These are phyloP conservation scores for Eristalis pertinax DNA, from an alignment of 2,888 invertebrate species.

Conservation along the genomic window DNA sequence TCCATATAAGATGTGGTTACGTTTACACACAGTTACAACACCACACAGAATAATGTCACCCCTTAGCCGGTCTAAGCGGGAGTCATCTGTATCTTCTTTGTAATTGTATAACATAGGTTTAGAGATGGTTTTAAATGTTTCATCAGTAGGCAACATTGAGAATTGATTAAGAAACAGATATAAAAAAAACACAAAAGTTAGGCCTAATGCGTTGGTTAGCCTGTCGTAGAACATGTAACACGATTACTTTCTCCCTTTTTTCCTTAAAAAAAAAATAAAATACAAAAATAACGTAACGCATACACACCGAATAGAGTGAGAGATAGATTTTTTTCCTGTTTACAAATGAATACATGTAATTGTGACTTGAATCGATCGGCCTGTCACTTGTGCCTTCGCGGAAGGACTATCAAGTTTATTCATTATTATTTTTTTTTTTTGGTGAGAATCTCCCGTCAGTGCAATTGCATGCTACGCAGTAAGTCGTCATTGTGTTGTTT, in stretches of 20 bases:
- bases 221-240: background rate
- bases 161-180: constrained; percentile 6
- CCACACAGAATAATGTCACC: constrained; percentile 23
- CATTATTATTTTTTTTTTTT: no score
- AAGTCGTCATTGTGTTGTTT: constrained; percentile 5
- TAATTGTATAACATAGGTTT: constrained; percentile 22
- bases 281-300: background rate
- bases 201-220: background rate
- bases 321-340: background rate
- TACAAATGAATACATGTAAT: background rate
- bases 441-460: constrained; percentile 20
- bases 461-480: constrained; percentile 13
- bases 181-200: constrained; percentile 5
- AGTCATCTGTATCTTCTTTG: constrained; percentile 12
- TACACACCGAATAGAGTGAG: background rate
- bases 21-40: constrained; percentile 33
- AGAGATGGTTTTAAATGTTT: constrained; percentile 3
- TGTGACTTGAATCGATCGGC: background rate
- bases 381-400: constrained; percentile 13
- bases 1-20: constrained; percentile 78
- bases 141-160: constrained; percentile 4
- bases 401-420: constrained; percentile 24
- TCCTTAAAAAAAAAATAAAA: background rate
- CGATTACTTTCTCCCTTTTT: background rate
- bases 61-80: constrained; percentile 49